Conservation (phyloP, 2,113 vertebrate genomes). For the Oreotragus oreotragus region DNA sequence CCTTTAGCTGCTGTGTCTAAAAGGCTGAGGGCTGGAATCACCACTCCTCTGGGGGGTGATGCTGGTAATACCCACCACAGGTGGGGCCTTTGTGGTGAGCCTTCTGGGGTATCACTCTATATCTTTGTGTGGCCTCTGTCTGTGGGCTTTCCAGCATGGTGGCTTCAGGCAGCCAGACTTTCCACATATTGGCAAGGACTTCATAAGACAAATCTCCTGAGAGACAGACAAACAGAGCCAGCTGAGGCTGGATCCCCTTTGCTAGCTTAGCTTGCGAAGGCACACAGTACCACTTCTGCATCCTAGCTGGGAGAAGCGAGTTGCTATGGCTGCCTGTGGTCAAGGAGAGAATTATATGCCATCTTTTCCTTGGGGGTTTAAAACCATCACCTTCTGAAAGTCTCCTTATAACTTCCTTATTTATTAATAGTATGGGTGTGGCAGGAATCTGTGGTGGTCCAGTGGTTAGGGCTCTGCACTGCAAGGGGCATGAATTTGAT, state of each 20-base stretch:
- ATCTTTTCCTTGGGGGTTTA: background rate
- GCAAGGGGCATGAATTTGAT: background rate
- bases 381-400: background rate
- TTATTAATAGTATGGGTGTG: background rate
- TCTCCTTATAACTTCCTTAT: background rate
- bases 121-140: background rate
- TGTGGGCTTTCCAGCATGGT: background rate
- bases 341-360: background rate
- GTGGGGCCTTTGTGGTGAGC: background rate
- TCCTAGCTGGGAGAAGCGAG: background rate
- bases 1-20: background rate
- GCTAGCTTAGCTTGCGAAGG: no score
- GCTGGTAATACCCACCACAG: background rate
- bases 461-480: background rate
- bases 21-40: background rate
- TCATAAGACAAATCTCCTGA: background rate
- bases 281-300: rapidly evolving
- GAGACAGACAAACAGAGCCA: background rate
- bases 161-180: background rate
- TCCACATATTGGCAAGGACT: background rate
- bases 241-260: background rate
- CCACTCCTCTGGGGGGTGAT: background rate
- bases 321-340: background rate
- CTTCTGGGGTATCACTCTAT: background rate
- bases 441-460: background rate